These are phyloP conservation scores for Garra rufa DNA, from an alignment of 2,113 vertebrate species.

Conservation along the genomic window DNA sequence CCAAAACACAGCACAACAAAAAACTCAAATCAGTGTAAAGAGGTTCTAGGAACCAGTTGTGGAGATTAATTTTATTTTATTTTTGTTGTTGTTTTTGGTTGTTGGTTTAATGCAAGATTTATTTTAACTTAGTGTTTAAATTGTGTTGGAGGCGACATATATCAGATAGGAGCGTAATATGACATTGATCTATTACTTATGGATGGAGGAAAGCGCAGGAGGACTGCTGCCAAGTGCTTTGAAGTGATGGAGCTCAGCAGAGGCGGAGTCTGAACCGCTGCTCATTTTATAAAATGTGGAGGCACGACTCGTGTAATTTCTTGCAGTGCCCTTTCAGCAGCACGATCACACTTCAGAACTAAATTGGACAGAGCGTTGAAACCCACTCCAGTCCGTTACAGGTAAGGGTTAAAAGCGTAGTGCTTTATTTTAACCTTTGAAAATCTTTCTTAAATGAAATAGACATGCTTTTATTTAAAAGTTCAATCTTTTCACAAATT, in stretches of 20 bases:
- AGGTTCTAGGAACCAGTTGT: no score
- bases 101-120: background rate
- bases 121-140: background rate
- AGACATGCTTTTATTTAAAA: background rate
- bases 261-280: conserved; percentile 31
- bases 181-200: background rate
- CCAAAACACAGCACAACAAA: no score
- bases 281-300: conserved; percentile 16
- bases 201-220: background rate
- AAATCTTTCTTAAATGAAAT: background rate
- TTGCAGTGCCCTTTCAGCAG: background rate
- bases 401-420: background rate
- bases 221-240: background rate
- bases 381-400: background rate
- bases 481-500: background rate
- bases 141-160: background rate
- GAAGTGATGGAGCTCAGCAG: conserved; percentile 22
- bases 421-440: background rate
- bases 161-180: background rate
- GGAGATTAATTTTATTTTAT: background rate
- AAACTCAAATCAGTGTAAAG: background rate
- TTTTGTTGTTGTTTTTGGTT: background rate
- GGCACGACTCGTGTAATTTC: background rate
- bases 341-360: background rate
- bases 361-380: background rate